Conservation (phyloP, 2,888 invertebrate species). For the Gymnocheta viridis region DNA sequence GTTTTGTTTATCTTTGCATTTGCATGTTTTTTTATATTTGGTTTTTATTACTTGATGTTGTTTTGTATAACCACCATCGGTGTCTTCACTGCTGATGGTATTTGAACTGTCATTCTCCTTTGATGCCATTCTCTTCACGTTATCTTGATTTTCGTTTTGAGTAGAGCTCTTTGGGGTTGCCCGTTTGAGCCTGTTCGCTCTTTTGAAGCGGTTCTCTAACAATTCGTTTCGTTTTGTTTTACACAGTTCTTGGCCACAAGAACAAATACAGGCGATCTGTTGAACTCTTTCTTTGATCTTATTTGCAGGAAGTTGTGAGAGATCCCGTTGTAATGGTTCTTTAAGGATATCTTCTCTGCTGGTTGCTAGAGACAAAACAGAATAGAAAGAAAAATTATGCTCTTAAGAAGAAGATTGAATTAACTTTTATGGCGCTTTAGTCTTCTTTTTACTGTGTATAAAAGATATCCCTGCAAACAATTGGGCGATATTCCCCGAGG, state of each 20-base stretch:
- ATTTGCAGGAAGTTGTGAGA: too few species aligned
- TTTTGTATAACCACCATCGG: neutral
- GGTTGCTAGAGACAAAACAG: neutral
- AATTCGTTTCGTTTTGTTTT: neutral
- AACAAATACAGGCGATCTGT: neutral
- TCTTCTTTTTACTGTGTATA: too few species aligned
- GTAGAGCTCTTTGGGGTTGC: neutral
- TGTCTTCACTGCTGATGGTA: neutral
- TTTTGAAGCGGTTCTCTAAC: neutral
- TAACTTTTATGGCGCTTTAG: too few species aligned
- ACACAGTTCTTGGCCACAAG: neutral
- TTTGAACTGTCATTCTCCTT: neutral
- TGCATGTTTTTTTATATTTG: neutral
- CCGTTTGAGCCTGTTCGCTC: neutral
- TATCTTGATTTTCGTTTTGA: neutral
- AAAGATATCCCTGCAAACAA: too few species aligned
- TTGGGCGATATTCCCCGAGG: too few species aligned
- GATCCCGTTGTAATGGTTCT: neutral
- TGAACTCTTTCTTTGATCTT: neutral
- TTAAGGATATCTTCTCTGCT: neutral
- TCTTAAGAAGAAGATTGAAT: too few species aligned
- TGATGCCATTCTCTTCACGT: neutral
- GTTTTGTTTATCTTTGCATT: neutral
- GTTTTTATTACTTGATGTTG: neutral
- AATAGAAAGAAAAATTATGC: neutral